Evolutionary conservation across 2,797 vertebrate genomes (phyloP).

Genomic region (Chelidonichthys spinosus): DNA sequence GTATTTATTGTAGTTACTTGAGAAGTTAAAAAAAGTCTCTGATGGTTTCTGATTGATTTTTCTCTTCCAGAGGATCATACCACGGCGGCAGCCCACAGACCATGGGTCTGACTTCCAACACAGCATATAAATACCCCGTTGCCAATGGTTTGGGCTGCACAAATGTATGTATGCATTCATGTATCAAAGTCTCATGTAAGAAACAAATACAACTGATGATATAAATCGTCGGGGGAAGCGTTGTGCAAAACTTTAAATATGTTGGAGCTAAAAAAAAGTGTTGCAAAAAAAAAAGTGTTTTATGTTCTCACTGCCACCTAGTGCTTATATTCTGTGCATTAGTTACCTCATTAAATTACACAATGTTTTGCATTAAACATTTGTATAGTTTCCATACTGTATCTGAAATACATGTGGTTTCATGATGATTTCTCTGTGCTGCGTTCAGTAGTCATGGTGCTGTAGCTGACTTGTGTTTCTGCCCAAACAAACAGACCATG

Average conservation of each 20-base stretch:
- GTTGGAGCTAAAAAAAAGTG: not conserved
- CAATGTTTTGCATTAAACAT: not conserved
- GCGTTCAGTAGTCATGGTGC: constrained; percentile 12
- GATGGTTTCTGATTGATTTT: constrained; percentile 39
- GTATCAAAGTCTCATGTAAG: not conserved
- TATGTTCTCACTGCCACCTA: not conserved
- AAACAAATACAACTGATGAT: not conserved
- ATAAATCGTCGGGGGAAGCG: not conserved
- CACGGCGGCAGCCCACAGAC: constrained; percentile 89
- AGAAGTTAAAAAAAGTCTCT: not conserved
- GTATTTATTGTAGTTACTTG: too few species aligned
- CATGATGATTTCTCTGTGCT: not conserved
- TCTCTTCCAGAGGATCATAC: constrained; percentile 89
- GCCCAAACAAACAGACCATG: constrained; percentile 89
- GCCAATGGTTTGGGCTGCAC: constrained; percentile 87
- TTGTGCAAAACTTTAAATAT: not conserved
- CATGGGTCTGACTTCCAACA: constrained; percentile 87
- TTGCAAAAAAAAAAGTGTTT: not conserved
- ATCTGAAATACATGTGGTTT: not conserved
- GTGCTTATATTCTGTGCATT: not conserved
- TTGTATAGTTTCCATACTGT: not conserved
- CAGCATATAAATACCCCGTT: constrained; percentile 85
- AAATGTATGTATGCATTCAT: constrained; percentile 81
- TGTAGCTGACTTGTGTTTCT: constrained; percentile 50
- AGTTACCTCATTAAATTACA: not conserved